Evolutionary conservation across 1,140 invertebrate species (phyloP).

Genomic region (Anagrus nilaparvatae): DNA sequence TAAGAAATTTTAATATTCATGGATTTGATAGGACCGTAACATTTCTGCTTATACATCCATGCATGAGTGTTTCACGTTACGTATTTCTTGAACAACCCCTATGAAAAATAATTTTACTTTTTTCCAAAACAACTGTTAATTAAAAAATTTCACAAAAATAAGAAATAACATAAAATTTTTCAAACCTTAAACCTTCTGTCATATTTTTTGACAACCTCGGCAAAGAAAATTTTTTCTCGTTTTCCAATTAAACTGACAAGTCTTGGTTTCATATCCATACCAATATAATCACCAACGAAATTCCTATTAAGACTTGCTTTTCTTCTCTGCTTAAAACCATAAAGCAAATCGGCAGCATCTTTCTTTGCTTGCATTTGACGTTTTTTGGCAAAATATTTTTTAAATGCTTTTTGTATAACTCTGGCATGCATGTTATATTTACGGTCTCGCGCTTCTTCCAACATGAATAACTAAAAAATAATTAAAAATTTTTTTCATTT

Average conservation of each 20-base stretch:
- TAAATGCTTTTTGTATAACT: conserved; percentile 63
- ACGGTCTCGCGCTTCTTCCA: conserved; percentile 63
- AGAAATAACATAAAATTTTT: not conserved
- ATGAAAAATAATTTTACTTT: conserved; percentile 12
- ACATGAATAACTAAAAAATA: conserved; percentile 51
- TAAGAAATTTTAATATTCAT: too few relatives aligned
- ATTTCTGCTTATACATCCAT: too few relatives aligned
- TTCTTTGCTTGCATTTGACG: conserved; percentile 51
- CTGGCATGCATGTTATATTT: conserved; percentile 62
- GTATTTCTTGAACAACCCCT: too few relatives aligned
- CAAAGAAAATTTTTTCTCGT: conserved; percentile 61
- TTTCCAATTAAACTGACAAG: conserved; percentile 49
- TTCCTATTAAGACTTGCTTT: conserved; percentile 58
- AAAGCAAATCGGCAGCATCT: conserved; percentile 51
- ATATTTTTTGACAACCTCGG: conserved; percentile 60
- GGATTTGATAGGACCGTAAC: too few relatives aligned
- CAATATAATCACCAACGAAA: conserved; percentile 69
- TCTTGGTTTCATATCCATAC: conserved; percentile 53
- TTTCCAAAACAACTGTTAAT: too few relatives aligned
- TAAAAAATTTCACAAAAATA: not conserved
- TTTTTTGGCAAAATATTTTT: conserved; percentile 56
- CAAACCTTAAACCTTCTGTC: conserved; percentile 60
- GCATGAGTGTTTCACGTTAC: too few relatives aligned
- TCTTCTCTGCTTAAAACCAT: conserved; percentile 58
- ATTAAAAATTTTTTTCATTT: not conserved